Evolutionary conservation across 1,140 invertebrate species (phyloP).

Genomic region (Philopotamus ludificatus): DNA sequence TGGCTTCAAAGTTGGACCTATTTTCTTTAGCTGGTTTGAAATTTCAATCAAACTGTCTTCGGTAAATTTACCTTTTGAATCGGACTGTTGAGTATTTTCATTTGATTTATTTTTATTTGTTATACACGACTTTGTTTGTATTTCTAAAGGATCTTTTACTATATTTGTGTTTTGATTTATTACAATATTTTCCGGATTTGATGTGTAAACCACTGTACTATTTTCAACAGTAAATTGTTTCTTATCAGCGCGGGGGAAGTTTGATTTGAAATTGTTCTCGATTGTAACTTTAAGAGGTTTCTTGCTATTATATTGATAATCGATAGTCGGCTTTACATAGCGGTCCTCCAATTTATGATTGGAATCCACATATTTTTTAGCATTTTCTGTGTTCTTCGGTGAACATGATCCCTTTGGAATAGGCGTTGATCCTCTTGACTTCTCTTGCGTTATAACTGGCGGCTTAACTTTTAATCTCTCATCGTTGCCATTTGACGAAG

Average conservation of each 20-base stretch:
- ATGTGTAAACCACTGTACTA: background rate
- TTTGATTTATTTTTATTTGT: background rate
- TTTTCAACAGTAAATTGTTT: constrained; percentile 9
- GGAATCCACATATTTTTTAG: background rate
- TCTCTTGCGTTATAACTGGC: constrained; percentile 17
- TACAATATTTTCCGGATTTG: constrained; percentile 4
- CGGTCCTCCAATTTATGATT: background rate
- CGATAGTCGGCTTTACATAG: background rate
- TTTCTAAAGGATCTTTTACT: background rate
- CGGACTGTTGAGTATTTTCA: background rate
- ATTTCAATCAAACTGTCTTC: constrained; percentile 55
- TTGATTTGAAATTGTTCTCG: constrained; percentile 14
- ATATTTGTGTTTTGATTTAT: constrained; percentile 12
- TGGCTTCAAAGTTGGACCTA: constrained; percentile 53
- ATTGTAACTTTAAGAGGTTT: constrained; percentile 9
- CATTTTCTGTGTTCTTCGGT: constrained; percentile 10
- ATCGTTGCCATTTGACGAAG: constrained; percentile 3
- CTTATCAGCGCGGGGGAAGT: background rate
- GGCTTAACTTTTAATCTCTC: constrained; percentile 13
- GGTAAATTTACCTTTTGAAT: constrained; percentile 47
- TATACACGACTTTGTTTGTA: background rate
- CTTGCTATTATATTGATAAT: background rate
- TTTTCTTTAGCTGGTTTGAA: constrained; percentile 53
- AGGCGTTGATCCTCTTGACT: constrained; percentile 10
- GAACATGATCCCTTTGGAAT: constrained; percentile 4